phyloP scores from a whole-genome alignment of 2,888 invertebrate species.

The Nipponacmea schrenckii region DNA sequence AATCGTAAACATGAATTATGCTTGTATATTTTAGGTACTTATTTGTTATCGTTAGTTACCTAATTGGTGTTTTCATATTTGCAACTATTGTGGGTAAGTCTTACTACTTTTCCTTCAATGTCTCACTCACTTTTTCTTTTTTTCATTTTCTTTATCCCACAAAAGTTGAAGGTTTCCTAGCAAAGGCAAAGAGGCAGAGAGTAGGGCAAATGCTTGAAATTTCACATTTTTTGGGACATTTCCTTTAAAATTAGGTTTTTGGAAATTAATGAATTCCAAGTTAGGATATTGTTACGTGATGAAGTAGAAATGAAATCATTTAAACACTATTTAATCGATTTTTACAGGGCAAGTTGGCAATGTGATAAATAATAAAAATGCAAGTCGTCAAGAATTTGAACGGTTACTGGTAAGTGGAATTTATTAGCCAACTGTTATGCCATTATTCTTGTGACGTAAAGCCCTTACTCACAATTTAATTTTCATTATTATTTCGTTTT shows the following conservation, averaged over 20 bases:
- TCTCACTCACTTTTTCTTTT: not conserved
- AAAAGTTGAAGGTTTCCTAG: no score
- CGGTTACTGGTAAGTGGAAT: constrained; percentile 76
- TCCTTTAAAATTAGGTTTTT: no score
- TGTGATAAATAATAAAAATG: constrained; percentile 96
- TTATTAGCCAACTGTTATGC: no score
- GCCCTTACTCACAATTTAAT: no score
- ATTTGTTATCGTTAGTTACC: constrained; percentile 95
- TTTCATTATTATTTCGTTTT: no score
- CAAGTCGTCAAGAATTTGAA: constrained; percentile 94
- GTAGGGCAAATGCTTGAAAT: not conserved
- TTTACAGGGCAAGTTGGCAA: constrained; percentile 90
- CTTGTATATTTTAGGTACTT: constrained; percentile 80
- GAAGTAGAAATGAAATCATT: no score
- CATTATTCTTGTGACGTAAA: no score
- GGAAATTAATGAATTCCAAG: no score
- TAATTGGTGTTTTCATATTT: constrained; percentile 97
- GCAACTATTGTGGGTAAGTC: constrained; percentile 90
- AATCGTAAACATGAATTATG: not conserved
- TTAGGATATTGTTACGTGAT: no score
- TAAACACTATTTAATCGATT: not conserved
- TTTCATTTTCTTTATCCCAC: not conserved
- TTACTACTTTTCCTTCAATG: not conserved
- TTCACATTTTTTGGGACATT: no score
- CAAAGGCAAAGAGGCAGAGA: no score